A percentile compares a stretch with the other conserved stretches of the same genome.
phyloP scores from a whole-genome alignment of 2,888 invertebrate genomes.

The Dolomedes plantarius region DNA sequence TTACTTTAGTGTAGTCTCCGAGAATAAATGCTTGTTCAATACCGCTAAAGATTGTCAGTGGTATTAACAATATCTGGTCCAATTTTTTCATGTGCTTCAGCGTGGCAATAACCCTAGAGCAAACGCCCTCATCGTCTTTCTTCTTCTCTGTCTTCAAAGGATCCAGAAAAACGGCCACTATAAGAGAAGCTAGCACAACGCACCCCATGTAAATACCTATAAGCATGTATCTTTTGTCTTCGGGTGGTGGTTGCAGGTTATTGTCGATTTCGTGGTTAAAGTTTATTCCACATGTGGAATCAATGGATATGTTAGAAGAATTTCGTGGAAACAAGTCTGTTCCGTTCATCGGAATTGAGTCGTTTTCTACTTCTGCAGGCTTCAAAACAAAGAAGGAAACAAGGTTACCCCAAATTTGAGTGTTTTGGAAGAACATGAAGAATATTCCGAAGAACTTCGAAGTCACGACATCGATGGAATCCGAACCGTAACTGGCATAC shows the following conservation, averaged over 20 bases:
- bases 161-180: slow-evolving; percentile 92
- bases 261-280: slow-evolving; percentile 73
- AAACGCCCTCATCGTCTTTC: background rate
- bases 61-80: slow-evolving; percentile 93
- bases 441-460: slow-evolving; percentile 99
- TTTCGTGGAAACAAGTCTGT: background rate
- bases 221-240: slow-evolving; percentile 91
- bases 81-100: slow-evolving; percentile 90
- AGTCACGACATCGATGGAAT: slow-evolving; percentile 84
- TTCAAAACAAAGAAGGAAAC: slow-evolving; percentile 84
- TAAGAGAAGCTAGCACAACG: slow-evolving; percentile 88
- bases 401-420: slow-evolving; percentile 97
- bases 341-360: background rate
- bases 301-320: background rate
- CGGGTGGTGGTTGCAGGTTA: slow-evolving; percentile 87
- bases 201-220: slow-evolving; percentile 92
- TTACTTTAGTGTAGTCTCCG: slow-evolving; percentile 81
- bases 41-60: slow-evolving; percentile 96
- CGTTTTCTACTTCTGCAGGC: slow-evolving; percentile 14
- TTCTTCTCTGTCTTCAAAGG: slow-evolving; percentile 83
- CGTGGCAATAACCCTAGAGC: slow-evolving; percentile 84
- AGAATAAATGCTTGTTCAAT: slow-evolving; percentile 98
- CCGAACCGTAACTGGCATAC: slow-evolving; percentile 86
- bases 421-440: slow-evolving; percentile 98
- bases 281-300: slow-evolving; percentile 65